Evolutionary conservation across 2,888 invertebrate genomes (phyloP).

Genomic region (Pachliopta kotzebuea): DNA sequence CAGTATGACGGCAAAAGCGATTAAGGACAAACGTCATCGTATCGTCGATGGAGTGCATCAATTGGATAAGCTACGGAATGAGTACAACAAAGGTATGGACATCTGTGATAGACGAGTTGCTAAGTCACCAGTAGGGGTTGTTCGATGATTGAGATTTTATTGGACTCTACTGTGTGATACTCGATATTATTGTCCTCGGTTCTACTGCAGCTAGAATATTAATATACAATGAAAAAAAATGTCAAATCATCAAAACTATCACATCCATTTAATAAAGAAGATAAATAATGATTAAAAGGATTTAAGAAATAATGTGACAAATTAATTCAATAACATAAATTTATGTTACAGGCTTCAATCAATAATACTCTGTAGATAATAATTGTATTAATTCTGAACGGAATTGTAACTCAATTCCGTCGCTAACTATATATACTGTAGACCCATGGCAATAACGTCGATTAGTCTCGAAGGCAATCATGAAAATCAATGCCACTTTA

Average conservation of each 20-base stretch:
- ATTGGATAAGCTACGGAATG: slow-evolving; percentile 1
- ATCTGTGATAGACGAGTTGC: not conserved
- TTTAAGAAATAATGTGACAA: too few relatives aligned
- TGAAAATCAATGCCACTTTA: slow-evolving; percentile 16
- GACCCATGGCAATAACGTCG: slow-evolving; percentile 14
- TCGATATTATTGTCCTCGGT: too few relatives aligned
- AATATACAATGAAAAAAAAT: too few relatives aligned
- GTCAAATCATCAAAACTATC: too few relatives aligned
- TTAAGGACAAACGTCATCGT: slow-evolving; percentile 3
- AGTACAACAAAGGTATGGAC: not conserved
- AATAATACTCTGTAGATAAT: slow-evolving; percentile 2
- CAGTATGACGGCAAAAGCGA: slow-evolving; percentile 1
- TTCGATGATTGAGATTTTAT: too few relatives aligned
- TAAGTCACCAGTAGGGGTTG: too few relatives aligned
- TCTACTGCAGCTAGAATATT: too few relatives aligned
- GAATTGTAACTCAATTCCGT: slow-evolving; percentile 21
- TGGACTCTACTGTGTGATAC: too few relatives aligned
- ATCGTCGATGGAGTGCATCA: not conserved
- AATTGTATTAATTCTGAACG: slow-evolving; percentile 18
- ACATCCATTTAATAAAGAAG: too few relatives aligned
- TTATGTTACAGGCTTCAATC: slow-evolving; percentile 9
- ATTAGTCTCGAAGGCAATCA: slow-evolving; percentile 25
- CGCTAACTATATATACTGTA: slow-evolving; percentile 16
- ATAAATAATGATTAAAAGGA: too few relatives aligned
- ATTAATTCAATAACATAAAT: not conserved